Evolutionary conservation across 2,888 invertebrate species (phyloP), one percentile per base, ranked within the genome.

Genomic region (Steinernema scapterisci): DNA sequence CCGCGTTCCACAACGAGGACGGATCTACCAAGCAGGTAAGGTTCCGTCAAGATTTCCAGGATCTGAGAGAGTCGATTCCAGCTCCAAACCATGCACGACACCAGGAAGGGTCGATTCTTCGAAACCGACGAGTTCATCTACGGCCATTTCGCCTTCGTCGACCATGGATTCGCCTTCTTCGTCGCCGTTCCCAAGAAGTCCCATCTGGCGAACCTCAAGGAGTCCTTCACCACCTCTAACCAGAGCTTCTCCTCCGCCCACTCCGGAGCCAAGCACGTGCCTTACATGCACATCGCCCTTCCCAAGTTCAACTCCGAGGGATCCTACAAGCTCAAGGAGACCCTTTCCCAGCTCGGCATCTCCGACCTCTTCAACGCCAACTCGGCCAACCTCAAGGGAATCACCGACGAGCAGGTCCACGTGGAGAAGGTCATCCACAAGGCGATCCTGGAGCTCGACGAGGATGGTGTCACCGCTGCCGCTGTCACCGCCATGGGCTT

Each of bases 361-460:
- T 27, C 63, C 3, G 31, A 63, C 2, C 11, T 63, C 27, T 63
- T 63, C 31, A 63, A 21, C 16, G 31, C 31, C 7, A 2, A 9
- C 16, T 2, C 3, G 13, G 63, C 63, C 2, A 31, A 63, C 27
- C 16, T 63, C 31, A 63, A 5, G 5, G 63, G 63, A 31, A 63
- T 63, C 63, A 63, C 63, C 11, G 31, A 63, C 16, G 31, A 63
- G 16, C 16, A 13, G 16, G 27, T 63, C n/a, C 16, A 11, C 13
- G 63, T 63, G 11, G 63, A 63, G 9, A 63, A 25, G 16, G 63
- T 63, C 27, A 63, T 63, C 31, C 63, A 63, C 31, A 63, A 63
- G 63, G 63, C 63, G 13, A 63, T 63, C 27, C 31, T 63, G 63
- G 63, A 63, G 16, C n/a, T 63, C 7, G 63, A 63, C 63, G 63